These are phyloP conservation scores for Spicauda simplicius DNA, from an alignment of 2,888 invertebrate species.

Conservation along the genomic window DNA sequence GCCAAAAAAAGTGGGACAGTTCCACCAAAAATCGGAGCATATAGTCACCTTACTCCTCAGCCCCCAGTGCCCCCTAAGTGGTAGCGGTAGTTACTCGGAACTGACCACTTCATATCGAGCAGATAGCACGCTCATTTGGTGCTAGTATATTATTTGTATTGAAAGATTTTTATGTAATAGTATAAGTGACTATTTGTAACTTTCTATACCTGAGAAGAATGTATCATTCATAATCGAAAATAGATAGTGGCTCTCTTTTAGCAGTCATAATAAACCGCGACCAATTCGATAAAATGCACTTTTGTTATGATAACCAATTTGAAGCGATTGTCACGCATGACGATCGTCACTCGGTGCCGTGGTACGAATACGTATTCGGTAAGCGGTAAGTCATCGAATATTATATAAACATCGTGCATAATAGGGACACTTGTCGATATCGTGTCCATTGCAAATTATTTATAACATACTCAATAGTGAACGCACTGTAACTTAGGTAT, in stretches of 20 bases:
- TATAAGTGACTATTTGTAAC: background rate
- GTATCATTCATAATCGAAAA: background rate
- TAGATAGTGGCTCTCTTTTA: background rate
- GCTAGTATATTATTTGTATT: too few species aligned
- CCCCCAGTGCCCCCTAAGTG: too few species aligned
- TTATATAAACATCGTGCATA: constrained; percentile 14
- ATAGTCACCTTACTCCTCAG: too few species aligned
- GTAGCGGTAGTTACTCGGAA: too few species aligned
- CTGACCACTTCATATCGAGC: too few species aligned
- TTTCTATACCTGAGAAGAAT: background rate
- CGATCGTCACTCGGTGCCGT: constrained; percentile 5
- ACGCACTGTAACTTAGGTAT: too few species aligned
- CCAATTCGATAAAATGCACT: constrained; percentile 9
- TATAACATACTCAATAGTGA: background rate
- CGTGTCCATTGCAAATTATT: constrained; percentile 1
- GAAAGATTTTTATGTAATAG: too few species aligned
- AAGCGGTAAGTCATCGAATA: constrained; percentile 6
- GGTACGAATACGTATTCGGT: constrained; percentile 22
- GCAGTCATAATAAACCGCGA: background rate
- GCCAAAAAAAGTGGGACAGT: too few species aligned
- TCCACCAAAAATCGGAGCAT: too few species aligned
- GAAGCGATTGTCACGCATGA: constrained; percentile 20
- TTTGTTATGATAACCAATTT: constrained; percentile 22
- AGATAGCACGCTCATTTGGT: too few species aligned
- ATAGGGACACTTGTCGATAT: background rate